Evolutionary conservation across 2,113 vertebrate genomes (phyloP), one percentile per base, ranked within the genome.

Genomic region (Saccopteryx leptura): DNA sequence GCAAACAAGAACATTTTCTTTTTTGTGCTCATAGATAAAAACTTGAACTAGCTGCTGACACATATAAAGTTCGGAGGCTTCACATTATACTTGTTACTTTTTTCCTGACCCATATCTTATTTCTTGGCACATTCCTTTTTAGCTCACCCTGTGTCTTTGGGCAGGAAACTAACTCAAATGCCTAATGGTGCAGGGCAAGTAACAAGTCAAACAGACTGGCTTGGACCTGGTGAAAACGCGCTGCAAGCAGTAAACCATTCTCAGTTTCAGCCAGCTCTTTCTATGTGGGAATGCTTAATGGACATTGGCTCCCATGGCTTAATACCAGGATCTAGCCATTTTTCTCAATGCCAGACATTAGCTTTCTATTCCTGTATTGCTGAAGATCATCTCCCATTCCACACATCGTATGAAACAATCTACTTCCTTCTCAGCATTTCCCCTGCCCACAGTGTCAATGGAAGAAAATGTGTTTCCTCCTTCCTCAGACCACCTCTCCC

Each of bases 11-110:
- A 65, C 52, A 89, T 81, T 80, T 91, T 88, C 23, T 84, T 84
- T 76, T 81, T 76, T 96, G 63, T 87, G 69, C 13, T 60, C 65
- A 65, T 28, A 92, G 71, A 94, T 88, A 93, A 95, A 92, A 96
- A 93, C 46, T 33, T 65, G 50, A 72, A 93, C 85, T 88, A 71
- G 39, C 13, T 81, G 91, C 84, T 82, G 72, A 92, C 4, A 48
- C 21, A 74, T 56, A 39, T 80, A 81, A 72, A 92, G 18, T 56
- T 71, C 39, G 14, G n/a, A 65, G 50, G 28, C 50, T 65, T 94
- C 76, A 88, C 54, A 81, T 14, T 54, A 6, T 54, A 93, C 90
- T 9, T 93, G 28, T 69, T 61, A 90, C 61, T 95, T 88, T 84
- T 65, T 92, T 58, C 19, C 17, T 95, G 71, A 86, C 24, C 75